phyloP scores from a whole-genome alignment of 2,797 vertebrate genomes.

The Lacerta viridis region DNA sequence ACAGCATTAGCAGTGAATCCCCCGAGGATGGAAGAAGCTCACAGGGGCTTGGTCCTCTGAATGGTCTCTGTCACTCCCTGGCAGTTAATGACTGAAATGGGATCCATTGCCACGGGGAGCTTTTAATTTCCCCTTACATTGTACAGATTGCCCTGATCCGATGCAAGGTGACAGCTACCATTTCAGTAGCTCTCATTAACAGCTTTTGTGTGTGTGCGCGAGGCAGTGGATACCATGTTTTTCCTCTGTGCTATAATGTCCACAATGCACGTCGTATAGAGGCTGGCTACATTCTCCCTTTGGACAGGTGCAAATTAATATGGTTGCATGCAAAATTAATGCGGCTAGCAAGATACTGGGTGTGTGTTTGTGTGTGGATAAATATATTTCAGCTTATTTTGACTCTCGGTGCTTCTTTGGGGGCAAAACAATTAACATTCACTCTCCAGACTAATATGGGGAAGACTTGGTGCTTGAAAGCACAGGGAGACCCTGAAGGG shows the following conservation, averaged over 20 bases:
- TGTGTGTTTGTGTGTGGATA: conserved; percentile 24
- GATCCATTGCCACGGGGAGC: conserved; percentile 82
- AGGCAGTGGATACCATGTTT: conserved; percentile 38
- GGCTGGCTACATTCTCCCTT: conserved; percentile 47
- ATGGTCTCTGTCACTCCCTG: conserved; percentile 79
- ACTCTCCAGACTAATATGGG: conserved; percentile 54
- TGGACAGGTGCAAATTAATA: conserved; percentile 54
- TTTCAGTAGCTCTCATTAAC: conserved; percentile 80
- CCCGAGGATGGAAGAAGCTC: conserved; percentile 86
- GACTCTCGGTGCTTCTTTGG: conserved; percentile 38
- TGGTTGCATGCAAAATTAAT: conserved; percentile 56
- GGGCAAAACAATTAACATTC: conserved; percentile 51
- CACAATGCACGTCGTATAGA: neutral
- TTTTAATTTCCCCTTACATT: conserved; percentile 86
- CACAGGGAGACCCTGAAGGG: neutral
- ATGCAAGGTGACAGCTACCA: conserved; percentile 81
- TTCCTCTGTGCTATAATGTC: conserved; percentile 26
- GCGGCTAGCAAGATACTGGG: conserved; percentile 41
- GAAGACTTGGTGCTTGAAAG: conserved; percentile 50
- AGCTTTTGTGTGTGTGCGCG: conserved; percentile 65
- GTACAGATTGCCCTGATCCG: conserved; percentile 79
- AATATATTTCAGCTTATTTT: conserved; percentile 65
- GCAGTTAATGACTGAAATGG: conserved; percentile 83
- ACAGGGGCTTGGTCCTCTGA: conserved; percentile 83
- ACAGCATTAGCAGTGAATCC: conserved; percentile 87